These are phyloP conservation scores for Cynocephalus volans DNA, from an alignment of 2,113 vertebrate genomes.

Conservation along the genomic window DNA sequence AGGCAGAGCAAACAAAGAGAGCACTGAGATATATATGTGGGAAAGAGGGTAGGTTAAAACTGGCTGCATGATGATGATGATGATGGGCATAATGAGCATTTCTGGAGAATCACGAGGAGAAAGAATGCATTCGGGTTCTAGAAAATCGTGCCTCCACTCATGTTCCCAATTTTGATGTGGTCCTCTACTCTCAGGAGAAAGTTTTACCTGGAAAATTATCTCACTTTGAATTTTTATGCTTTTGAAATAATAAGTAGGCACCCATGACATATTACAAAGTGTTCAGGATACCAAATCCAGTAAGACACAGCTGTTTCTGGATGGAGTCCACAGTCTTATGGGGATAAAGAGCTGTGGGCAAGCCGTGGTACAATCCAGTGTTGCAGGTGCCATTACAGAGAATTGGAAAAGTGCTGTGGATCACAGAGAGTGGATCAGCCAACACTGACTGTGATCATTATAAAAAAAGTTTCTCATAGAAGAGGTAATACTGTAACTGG, in stretches of 20 bases:
- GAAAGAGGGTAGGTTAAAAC: not conserved
- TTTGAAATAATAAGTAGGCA: not conserved
- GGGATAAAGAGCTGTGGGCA: no score
- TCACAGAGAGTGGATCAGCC: no score
- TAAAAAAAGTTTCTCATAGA: not conserved
- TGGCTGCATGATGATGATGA: not conserved
- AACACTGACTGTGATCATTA: no score
- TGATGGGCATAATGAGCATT: not conserved
- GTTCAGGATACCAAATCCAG: no score
- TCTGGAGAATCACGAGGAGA: not conserved
- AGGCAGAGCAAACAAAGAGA: conserved; percentile 36
- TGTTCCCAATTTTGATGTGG: not conserved
- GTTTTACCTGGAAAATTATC: not conserved
- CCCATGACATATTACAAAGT: not conserved
- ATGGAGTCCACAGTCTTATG: no score
- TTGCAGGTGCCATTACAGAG: no score
- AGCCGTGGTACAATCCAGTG: no score
- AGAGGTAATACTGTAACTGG: not conserved
- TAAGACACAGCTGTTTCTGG: no score
- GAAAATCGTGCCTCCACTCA: not conserved
- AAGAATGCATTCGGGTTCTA: not conserved
- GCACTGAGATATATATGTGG: not conserved
- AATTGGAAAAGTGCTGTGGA: no score
- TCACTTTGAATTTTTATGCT: conserved; percentile 43
- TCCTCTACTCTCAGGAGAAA: not conserved